Percentiles rank a stretch among this genome's conserved stretches.
Evolutionary conservation across 2,113 vertebrate species (phyloP).

Genomic region (Dasyprocta punctata): DNA sequence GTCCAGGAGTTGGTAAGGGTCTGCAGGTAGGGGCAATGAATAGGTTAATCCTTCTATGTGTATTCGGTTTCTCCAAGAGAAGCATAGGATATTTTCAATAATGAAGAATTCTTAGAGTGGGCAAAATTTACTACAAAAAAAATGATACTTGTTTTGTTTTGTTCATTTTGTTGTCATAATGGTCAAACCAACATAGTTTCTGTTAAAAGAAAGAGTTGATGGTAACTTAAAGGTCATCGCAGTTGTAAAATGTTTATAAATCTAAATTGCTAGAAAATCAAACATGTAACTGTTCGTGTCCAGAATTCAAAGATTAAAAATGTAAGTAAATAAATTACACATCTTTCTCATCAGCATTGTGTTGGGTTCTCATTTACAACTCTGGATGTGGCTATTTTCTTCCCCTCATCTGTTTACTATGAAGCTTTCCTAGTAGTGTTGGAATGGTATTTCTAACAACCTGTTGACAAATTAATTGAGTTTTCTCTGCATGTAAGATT

Average conservation of each 20-base stretch:
- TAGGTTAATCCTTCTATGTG: background rate
- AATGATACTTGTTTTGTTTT: constrained; percentile 2
- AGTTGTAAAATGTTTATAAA: background rate
- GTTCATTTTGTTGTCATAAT: background rate
- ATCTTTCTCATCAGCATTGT: background rate
- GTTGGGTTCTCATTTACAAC: background rate
- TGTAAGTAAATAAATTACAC: background rate
- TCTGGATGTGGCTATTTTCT: background rate
- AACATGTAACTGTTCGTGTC: background rate
- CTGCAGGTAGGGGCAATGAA: background rate
- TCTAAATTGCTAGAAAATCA: constrained; percentile 10
- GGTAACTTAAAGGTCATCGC: background rate
- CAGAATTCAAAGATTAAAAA: constrained; percentile 2
- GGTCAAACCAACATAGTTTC: constrained; percentile 26
- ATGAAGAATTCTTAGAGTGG: background rate
- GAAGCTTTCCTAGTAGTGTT: background rate
- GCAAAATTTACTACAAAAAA: background rate
- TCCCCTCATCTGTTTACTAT: background rate
- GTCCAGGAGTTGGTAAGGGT: background rate
- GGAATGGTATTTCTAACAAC: background rate
- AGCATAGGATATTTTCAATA: background rate
- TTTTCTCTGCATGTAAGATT: background rate
- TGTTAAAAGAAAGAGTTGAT: background rate
- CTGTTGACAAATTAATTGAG: background rate
- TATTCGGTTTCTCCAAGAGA: constrained; percentile 30